Evolutionary conservation across 2,888 invertebrate species (phyloP), one percentile per base, ranked within the genome.

Genomic region (Euproctis similis): DNA sequence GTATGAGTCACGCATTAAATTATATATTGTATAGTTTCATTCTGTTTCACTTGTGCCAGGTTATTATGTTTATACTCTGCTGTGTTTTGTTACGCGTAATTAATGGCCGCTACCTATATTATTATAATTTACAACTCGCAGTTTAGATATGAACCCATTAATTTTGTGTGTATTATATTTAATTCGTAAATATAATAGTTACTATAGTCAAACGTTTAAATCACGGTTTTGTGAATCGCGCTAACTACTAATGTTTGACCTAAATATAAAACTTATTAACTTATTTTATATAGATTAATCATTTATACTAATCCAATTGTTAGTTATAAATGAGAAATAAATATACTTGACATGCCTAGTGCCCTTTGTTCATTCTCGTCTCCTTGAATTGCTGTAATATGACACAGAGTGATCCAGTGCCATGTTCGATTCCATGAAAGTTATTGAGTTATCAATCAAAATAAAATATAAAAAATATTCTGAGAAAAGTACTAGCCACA

Each of bases 1-100:
- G 28, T 42, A 40, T 48, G 48, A 48, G 36, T 48, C 48, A 48
- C 36, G 35, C 38, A 31, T 27, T 34, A 36, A 48, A 45, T 48
- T 48, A 40, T n/a, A n/a, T n/a, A n/a, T n/a, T n/a, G n/a, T 34
- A 45, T 42, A 40, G 42, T 42, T 34, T 34, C 38, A 39, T 43
- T 35, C 43, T 34, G 36, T 34, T 29, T 26, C 34, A 36, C 36
- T 34, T 36, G 38, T 36, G 35, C 38, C 30, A 32, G 34, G 40
- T 48, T 48, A 35, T 41, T 49, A 33, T 36, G 41, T 27, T n/a
- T 31, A 24, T 39, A 32, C 26, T 30, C 28, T 12, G 25, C 28
- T 23, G 34, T 34, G 35, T 42, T 47, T n/a, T 37, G 35, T 37
- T 40, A 42, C 30, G 39, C 31, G 24, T 40, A 40, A 48, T 42